Conservation (phyloP, 2,797 vertebrate genomes). For the Graptemys geographica region DNA sequence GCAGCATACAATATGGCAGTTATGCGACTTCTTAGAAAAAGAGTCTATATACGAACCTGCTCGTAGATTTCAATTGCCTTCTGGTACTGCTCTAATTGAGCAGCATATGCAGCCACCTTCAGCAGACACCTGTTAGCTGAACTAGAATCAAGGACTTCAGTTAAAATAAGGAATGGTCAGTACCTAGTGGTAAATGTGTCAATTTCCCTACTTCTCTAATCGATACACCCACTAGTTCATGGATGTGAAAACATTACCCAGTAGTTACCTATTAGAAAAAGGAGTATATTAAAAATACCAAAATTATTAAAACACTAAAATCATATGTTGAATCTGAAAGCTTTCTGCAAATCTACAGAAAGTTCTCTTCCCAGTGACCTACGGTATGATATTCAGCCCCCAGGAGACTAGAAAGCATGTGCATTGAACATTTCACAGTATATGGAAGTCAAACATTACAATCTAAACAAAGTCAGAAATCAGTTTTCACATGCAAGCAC, state of each 20-base stretch:
- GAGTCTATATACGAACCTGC: slow-evolving; percentile 85
- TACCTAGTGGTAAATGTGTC: not conserved
- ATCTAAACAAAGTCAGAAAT: not conserved
- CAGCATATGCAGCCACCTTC: slow-evolving; percentile 95
- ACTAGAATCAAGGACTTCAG: slow-evolving; percentile 78
- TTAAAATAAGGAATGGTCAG: not conserved
- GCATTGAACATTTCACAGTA: fast-evolving
- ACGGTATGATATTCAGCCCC: fast-evolving
- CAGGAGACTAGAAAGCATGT: too few species aligned
- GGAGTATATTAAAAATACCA: not conserved
- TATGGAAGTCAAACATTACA: fast-evolving
- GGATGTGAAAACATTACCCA: fast-evolving
- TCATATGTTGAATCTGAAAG: not conserved
- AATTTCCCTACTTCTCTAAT: not conserved
- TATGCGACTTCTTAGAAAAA: fast-evolving
- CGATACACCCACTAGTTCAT: fast-evolving
- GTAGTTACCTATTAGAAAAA: too few species aligned
- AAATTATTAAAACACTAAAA: too few species aligned
- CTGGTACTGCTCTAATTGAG: slow-evolving; percentile 97
- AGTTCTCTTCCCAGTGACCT: not conserved
- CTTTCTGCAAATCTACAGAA: not conserved
- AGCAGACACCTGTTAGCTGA: slow-evolving; percentile 99
- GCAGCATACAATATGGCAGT: too few species aligned
- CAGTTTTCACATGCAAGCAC: not conserved
- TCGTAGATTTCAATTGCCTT: slow-evolving; percentile 98